phyloP scores from a whole-genome alignment of 2,113 vertebrate genomes.

The Opisthocomus hoazin region DNA sequence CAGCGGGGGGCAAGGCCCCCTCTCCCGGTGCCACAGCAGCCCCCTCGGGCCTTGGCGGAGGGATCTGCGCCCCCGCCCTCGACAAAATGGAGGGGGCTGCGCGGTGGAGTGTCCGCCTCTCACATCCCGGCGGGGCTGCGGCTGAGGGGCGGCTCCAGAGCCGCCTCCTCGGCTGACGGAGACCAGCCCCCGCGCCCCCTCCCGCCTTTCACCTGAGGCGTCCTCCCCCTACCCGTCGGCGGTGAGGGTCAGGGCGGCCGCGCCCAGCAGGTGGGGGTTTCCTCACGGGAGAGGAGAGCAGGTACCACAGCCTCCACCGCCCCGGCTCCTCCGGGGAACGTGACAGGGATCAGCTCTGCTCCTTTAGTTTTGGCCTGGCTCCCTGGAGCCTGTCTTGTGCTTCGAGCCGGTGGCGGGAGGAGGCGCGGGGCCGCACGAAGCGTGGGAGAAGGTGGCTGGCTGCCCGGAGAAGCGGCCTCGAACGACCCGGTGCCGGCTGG shows the following conservation, averaged over 20 bases:
- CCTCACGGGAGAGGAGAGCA: too few relatives aligned
- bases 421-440: rapidly evolving
- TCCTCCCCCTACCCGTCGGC: rapidly evolving
- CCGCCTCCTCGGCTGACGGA: rapidly evolving
- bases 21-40: too few relatives aligned
- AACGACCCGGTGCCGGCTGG: rapidly evolving
- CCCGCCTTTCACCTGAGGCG: rapidly evolving
- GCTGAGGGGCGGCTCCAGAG: background rate
- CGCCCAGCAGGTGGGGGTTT: rapidly evolving
- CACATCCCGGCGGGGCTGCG: rapidly evolving
- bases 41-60: background rate
- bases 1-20: background rate
- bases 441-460: rapidly evolving
- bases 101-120: rapidly evolving
- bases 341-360: rapidly evolving
- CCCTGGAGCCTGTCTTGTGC: rapidly evolving
- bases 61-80: too few relatives aligned
- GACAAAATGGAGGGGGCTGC: rapidly evolving
- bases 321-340: rapidly evolving
- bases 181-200: rapidly evolving
- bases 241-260: rapidly evolving
- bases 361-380: background rate
- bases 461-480: rapidly evolving
- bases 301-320: background rate
- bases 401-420: rapidly evolving